A percentile compares a stretch with the other conserved stretches of the same genome.
Evolutionary conservation across 2,113 vertebrate species (phyloP).

Genomic region (Pica pica): DNA sequence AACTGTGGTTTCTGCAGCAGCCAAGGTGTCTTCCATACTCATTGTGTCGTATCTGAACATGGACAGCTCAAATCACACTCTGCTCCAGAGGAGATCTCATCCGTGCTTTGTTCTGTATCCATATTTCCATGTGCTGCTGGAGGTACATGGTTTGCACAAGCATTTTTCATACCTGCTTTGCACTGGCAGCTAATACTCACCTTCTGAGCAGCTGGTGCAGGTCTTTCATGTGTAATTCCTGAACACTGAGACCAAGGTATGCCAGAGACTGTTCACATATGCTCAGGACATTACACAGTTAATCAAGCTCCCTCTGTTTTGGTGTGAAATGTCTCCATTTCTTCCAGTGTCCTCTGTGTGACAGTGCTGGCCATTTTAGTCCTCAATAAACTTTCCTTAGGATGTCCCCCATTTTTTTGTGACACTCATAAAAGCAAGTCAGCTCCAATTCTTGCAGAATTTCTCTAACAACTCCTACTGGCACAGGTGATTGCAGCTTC

Average conservation of each 20-base stretch:
- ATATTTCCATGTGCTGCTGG: background rate
- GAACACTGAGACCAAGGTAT: background rate
- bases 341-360: background rate
- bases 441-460: background rate
- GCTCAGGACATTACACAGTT: background rate
- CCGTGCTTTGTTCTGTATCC: background rate
- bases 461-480: background rate
- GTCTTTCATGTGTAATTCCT: background rate
- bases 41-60: rapidly evolving
- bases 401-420: background rate
- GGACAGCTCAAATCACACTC: background rate
- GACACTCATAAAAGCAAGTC: background rate
- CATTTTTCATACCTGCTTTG: background rate
- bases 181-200: background rate
- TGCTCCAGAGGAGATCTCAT: background rate
- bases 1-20: background rate
- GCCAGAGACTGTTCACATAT: background rate
- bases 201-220: background rate
- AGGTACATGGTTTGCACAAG: background rate
- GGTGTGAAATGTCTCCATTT: background rate
- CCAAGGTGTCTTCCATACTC: rapidly evolving
- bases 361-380: background rate
- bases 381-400: background rate
- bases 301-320: background rate
- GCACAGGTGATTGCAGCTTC: background rate